Evolutionary conservation across 2,113 vertebrate species (phyloP).

Genomic region (Carlito syrichta): DNA sequence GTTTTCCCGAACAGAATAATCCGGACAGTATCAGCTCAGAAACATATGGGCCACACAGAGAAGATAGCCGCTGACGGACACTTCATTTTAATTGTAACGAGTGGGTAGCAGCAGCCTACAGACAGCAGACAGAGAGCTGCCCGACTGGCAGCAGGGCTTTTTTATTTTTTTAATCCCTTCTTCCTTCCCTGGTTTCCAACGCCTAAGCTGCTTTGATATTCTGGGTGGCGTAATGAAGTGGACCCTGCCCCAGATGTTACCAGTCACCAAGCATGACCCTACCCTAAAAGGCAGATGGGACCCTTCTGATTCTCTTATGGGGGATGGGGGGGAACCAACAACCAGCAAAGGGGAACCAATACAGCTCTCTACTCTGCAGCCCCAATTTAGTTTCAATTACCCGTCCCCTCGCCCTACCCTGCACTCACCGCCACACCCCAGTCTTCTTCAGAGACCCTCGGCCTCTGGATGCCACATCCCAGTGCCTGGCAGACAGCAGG

Average conservation of each 20-base stretch:
- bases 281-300: constrained; percentile 16
- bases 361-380: too few relatives aligned
- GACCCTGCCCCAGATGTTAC: constrained; percentile 32
- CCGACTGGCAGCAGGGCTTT: constrained; percentile 77
- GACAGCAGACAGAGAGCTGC: constrained; percentile 81
- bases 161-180: constrained; percentile 36
- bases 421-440: neutral
- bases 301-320: neutral
- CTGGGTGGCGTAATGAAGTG: constrained; percentile 14
- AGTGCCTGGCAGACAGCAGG: neutral
- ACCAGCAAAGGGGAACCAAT: neutral
- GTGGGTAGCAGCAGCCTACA: constrained; percentile 86
- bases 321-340: neutral
- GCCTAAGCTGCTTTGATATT: neutral
- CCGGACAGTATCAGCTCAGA: constrained; percentile 96
- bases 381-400: neutral
- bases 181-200: neutral
- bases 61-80: constrained; percentile 96
- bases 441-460: neutral
- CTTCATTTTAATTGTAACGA: constrained; percentile 98
- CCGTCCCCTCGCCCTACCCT: neutral
- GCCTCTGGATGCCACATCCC: neutral
- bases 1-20: constrained; percentile 96
- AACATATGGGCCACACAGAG: constrained; percentile 99
- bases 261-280: constrained; percentile 10